Evolutionary conservation across 1,140 invertebrate genomes (phyloP).

Genomic region (Drosophila sp.): DNA sequence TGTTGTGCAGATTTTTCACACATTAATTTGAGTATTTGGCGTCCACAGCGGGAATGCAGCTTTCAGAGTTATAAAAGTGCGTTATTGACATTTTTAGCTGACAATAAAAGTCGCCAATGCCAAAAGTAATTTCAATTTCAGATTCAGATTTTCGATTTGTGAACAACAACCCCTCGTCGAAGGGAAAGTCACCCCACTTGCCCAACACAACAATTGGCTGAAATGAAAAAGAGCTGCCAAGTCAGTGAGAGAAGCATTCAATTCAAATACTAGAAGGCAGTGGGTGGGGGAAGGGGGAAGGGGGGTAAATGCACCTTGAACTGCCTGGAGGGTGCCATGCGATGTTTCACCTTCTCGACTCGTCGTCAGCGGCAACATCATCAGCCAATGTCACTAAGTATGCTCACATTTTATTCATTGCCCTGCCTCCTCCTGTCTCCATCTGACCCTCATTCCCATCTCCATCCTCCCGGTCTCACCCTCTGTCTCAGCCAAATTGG

Average conservation of each 20-base stretch:
- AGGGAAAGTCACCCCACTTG: constrained; percentile 20
- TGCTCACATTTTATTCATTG: constrained; percentile 69
- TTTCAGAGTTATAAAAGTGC: constrained; percentile 19
- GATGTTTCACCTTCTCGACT: constrained; percentile 45
- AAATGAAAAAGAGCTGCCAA: constrained; percentile 25
- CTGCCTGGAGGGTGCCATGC: constrained; percentile 13
- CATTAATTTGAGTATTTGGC: constrained; percentile 59
- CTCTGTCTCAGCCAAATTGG: constrained; percentile 55
- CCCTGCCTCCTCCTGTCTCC: neutral
- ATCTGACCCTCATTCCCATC: constrained; percentile 9
- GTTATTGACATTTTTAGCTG: constrained; percentile 52
- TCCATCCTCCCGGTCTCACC: neutral
- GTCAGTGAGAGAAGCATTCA: constrained; percentile 32
- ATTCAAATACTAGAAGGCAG: constrained; percentile 43
- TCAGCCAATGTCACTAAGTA: constrained; percentile 53
- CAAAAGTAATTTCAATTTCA: constrained; percentile 75
- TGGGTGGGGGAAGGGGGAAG: constrained; percentile 42
- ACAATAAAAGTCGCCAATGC: constrained; percentile 67
- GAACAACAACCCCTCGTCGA: constrained; percentile 46
- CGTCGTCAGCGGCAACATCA: constrained; percentile 36
- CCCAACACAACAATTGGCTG: constrained; percentile 6
- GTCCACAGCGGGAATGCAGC: constrained; percentile 21
- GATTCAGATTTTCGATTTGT: constrained; percentile 61
- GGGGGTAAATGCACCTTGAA: constrained; percentile 64
- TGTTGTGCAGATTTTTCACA: constrained; percentile 64